Base-by-base conservation (phyloP, 1,140 invertebrate species). In the Aphaenogaster rudis region DNA sequence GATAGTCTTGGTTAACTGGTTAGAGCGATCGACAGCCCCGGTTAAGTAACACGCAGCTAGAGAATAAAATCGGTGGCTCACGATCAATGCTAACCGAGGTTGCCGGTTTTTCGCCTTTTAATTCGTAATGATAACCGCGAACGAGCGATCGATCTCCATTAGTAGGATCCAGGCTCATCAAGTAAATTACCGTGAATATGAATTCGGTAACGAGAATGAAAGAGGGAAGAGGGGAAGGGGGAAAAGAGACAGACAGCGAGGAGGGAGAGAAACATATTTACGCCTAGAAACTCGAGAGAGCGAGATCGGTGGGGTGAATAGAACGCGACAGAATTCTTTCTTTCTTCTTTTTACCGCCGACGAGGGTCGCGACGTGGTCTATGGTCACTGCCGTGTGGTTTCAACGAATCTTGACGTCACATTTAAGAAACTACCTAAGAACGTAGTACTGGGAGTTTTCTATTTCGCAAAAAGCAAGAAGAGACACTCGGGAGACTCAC, bases 401-500 rank as follows among this genome's bases (percentile, higher is more conserved):
- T 52, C 45, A 50, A 15, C 0, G 48, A 69, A 11, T 21, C 33
- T 69, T 39, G n/a, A 80, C 45, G n/a, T 80, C 33, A 6, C 28
- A 6, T 48, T 64, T 66, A 45, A 71, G 21, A 39, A 42, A 54
- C 13, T 66, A 67, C 15, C 3, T 17, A 52, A 39, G 11, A 28
- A 33, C 54, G 42, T 36, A 21, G 4, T 78, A 61, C 15, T 17
- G 5, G 15, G 69, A 28, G 1, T 7, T 39, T 36, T n/a, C 15
- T 28, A 15, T 57, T 54, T 57, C 52, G 52, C 52, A 13, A 15
- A 28, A 2, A 33, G 36, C 6, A 61, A 76, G n/a, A n/a, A 3
- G 9, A 36, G 2, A 13, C 11, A 17, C 33, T 67, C 6, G 5
- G 28, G 11, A 66, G n/a, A 82, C 87, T 94, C 89, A 95, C 94